Conservation (phyloP, 92 coral and sea anemone genomes). For the Bergia sp. region DNA sequence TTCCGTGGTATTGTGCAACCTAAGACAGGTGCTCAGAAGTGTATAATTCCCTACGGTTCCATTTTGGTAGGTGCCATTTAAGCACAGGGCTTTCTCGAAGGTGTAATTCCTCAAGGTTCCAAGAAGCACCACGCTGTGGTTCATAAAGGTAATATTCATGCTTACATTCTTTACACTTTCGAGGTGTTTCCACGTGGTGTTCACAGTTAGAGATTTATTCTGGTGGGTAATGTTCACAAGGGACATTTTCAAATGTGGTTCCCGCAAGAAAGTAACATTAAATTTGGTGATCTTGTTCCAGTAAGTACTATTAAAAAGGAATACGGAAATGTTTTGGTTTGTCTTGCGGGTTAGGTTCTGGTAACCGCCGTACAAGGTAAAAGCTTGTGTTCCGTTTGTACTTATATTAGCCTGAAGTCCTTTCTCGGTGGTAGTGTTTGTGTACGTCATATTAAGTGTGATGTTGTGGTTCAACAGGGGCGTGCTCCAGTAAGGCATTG, state of each 20-base stretch:
- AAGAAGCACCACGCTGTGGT: constrained; percentile 61
- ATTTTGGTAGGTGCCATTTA: constrained; percentile 65
- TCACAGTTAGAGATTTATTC: constrained; percentile 59
- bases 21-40: constrained; percentile 58
- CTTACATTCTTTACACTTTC: constrained; percentile 52
- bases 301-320: constrained; percentile 50
- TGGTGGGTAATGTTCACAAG: constrained; percentile 62
- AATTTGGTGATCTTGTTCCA: constrained; percentile 57
- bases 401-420: constrained; percentile 54
- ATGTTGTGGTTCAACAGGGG: constrained; percentile 61
- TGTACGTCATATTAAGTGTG: constrained; percentile 59
- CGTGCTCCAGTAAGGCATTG: constrained; percentile 52
- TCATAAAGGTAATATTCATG: constrained; percentile 63
- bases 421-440: constrained; percentile 46
- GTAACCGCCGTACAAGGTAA: constrained; percentile 41
- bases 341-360: constrained; percentile 33
- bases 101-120: constrained; percentile 59
- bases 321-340: constrained; percentile 49
- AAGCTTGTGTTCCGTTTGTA: constrained; percentile 49
- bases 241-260: constrained; percentile 42
- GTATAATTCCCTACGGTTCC: constrained; percentile 62
- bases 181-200: constrained; percentile 61
- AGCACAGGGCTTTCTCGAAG: constrained; percentile 62
- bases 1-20: constrained; percentile 56
- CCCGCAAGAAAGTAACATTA: constrained; percentile 51